phyloP scores from a whole-genome alignment of 35 echinoderm and acorn worm genomes.

The Holothuria glaberrima region DNA sequence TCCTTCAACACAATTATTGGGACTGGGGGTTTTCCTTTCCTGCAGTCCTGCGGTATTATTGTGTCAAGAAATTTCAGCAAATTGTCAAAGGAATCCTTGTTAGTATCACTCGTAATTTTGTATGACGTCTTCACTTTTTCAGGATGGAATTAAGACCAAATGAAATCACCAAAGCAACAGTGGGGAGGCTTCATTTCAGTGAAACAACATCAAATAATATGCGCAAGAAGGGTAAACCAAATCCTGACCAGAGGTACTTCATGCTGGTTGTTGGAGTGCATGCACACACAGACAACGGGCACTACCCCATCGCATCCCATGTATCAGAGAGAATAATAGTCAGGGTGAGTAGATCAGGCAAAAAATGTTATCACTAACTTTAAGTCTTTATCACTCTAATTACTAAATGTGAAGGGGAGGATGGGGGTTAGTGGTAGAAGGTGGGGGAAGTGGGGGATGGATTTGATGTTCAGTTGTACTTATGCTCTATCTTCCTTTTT shows the following conservation, averaged over 20 bases:
- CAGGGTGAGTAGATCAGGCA: slow-evolving; percentile 71
- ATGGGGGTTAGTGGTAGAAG: too few species aligned
- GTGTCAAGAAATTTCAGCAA: too few species aligned
- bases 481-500: neutral
- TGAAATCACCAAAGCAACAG: slow-evolving; percentile 85
- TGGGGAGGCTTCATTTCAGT: slow-evolving; percentile 93
- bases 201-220: slow-evolving; percentile 98
- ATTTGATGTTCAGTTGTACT: neutral
- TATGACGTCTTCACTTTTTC: neutral
- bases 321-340: slow-evolving; percentile 96
- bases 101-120: too few species aligned
- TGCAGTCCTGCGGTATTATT: too few species aligned
- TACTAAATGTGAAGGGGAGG: too few species aligned
- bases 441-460: neutral
- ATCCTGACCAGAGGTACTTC: slow-evolving; percentile 97
- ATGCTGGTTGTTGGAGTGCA: slow-evolving; percentile 88
- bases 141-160: slow-evolving; percentile 84
- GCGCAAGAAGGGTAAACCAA: slow-evolving; percentile 98
- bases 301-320: slow-evolving; percentile 60
- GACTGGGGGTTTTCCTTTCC: too few species aligned
- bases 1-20: too few species aligned
- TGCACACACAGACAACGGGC: slow-evolving; percentile 65
- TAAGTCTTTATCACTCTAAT: neutral
- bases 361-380: neutral
- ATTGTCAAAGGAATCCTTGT: too few species aligned